Evolutionary conservation across 2,113 vertebrate genomes (phyloP).

Genomic region (Gnathonemus longibarbis): DNA sequence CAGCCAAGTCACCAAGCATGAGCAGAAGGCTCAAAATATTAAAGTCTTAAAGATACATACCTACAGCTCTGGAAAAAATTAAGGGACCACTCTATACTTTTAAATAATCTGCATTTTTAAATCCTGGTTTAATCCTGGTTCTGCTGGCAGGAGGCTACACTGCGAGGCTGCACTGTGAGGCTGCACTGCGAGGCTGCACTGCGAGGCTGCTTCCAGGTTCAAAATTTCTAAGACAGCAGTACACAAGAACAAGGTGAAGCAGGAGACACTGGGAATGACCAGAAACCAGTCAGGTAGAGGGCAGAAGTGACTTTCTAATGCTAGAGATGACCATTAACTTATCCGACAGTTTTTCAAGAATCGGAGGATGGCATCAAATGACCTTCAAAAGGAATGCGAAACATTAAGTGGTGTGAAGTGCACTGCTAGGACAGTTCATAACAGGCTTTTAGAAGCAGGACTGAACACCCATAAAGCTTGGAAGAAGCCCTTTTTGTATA

Average conservation of each 20-base stretch:
- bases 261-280: no score
- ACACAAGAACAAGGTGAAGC: no score
- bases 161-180: no score
- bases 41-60: not conserved
- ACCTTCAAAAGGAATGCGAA: not conserved
- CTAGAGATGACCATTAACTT: not conserved
- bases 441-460: no score
- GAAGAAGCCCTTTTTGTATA: no score
- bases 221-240: no score
- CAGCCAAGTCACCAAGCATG: not conserved
- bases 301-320: not conserved
- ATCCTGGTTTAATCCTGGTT: not conserved
- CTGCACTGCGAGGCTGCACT: not conserved
- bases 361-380: not conserved
- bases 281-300: not conserved
- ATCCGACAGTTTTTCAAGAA: not conserved
- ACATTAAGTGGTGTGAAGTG: not conserved
- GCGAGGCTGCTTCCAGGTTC: not conserved
- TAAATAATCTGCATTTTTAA: not conserved
- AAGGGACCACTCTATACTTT: not conserved
- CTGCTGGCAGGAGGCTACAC: not conserved
- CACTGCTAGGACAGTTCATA: no score
- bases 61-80: not conserved
- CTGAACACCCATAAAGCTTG: no score
- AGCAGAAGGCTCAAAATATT: not conserved